Percentiles rank a stretch among this genome's conserved stretches.
Evolutionary conservation across 2,888 invertebrate genomes (phyloP).

Genomic region (Ormia ochracea): DNA sequence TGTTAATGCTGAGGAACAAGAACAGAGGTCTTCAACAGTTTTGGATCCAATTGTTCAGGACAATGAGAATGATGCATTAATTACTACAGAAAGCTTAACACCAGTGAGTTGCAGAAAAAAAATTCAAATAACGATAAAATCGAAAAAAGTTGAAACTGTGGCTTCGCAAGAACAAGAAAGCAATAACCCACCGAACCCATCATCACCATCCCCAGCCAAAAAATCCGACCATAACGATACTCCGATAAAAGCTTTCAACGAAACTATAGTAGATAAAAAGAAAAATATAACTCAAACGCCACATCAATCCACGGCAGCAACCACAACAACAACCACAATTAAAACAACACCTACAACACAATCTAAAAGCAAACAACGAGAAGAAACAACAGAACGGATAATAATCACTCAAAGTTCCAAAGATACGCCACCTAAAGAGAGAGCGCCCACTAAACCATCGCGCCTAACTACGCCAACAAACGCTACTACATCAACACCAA

Average conservation of each 20-base stretch:
- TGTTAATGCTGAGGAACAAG: constrained; percentile 56
- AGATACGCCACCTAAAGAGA: constrained; percentile 75
- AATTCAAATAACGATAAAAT: constrained; percentile 75
- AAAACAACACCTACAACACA: constrained; percentile 50
- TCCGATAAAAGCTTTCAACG: constrained; percentile 33
- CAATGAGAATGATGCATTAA: constrained; percentile 55
- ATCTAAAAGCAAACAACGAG: constrained; percentile 66
- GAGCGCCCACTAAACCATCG: constrained; percentile 74
- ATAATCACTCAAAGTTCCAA: constrained; percentile 74
- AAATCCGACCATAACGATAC: constrained; percentile 26
- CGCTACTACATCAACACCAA: constrained; percentile 54
- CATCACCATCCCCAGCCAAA: constrained; percentile 47
- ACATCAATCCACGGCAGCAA: constrained; percentile 47
- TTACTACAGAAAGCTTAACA: constrained; percentile 49
- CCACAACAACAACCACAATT: too few relatives aligned
- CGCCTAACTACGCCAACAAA: constrained; percentile 64
- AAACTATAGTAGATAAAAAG: constrained; percentile 47
- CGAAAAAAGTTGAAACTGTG: constrained; percentile 66
- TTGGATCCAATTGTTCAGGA: constrained; percentile 46
- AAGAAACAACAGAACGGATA: constrained; percentile 67
- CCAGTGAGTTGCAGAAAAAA: constrained; percentile 66
- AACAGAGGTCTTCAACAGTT: constrained; percentile 24
- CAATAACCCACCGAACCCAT: constrained; percentile 45
- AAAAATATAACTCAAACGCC: constrained; percentile 53
- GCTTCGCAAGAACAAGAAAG: constrained; percentile 30